Evolutionary conservation across 2,797 vertebrate species (phyloP).

Genomic region (Prionace glauca): DNA sequence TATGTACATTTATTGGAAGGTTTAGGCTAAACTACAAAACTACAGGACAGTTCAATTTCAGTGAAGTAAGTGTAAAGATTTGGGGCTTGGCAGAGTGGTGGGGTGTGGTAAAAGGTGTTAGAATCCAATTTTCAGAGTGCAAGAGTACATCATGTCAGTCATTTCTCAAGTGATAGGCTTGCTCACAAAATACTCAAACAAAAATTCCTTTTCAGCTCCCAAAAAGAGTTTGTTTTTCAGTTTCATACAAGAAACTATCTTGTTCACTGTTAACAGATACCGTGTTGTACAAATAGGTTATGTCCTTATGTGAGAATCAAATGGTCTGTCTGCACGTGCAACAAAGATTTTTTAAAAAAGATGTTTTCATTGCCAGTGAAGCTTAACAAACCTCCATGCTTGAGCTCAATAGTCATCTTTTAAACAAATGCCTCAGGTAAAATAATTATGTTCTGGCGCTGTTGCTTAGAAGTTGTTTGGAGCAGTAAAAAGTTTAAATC

Average conservation of each 20-base stretch:
- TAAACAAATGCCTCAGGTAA: constrained; percentile 39
- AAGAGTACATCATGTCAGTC: background rate
- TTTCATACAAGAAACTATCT: constrained; percentile 14
- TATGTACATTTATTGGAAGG: background rate
- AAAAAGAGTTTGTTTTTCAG: constrained; percentile 22
- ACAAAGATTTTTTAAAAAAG: constrained; percentile 51
- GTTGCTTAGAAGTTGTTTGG: constrained; percentile 12
- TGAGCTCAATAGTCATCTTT: constrained; percentile 60
- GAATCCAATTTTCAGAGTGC: background rate
- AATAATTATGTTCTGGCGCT: constrained; percentile 24
- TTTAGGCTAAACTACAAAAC: background rate
- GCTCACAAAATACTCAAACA: background rate
- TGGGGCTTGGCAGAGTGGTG: no score
- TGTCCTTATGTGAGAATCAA: constrained; percentile 3
- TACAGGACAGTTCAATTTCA: background rate
- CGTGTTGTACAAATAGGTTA: background rate
- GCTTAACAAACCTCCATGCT: constrained; percentile 46
- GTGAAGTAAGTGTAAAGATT: background rate
- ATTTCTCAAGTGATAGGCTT: background rate
- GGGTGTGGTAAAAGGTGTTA: background rate
- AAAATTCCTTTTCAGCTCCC: constrained; percentile 19
- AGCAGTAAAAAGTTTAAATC: constrained; percentile 4
- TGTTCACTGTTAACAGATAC: constrained; percentile 23
- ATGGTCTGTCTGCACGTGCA: constrained; percentile 38
- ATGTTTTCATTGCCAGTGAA: constrained; percentile 55